phyloP scores from a whole-genome alignment of 2,113 vertebrate genomes.

The Zootoca vivipara region DNA sequence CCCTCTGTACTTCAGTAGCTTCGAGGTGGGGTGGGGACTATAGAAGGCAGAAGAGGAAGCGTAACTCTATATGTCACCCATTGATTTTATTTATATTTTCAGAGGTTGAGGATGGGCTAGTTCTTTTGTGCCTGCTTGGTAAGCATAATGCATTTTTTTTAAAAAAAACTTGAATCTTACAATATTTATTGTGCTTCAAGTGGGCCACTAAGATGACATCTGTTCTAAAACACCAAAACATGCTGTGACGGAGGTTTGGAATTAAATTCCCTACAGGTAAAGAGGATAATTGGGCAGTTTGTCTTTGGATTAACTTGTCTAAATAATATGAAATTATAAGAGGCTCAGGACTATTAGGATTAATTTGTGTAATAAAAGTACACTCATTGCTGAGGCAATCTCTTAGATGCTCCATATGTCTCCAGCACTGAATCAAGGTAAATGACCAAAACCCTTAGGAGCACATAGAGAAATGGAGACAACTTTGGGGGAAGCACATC shows the following conservation, averaged over 20 bases:
- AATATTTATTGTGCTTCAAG: background rate
- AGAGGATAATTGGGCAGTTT: background rate
- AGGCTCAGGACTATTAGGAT: background rate
- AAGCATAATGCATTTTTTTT: background rate
- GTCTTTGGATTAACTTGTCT: background rate
- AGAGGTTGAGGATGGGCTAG: background rate
- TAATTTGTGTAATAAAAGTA: background rate
- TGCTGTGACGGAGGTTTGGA: background rate
- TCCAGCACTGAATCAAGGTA: slow-evolving; percentile 2
- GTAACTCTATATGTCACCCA: background rate
- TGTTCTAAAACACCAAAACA: background rate
- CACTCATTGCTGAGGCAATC: background rate
- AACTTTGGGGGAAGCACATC: background rate
- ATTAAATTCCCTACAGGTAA: background rate
- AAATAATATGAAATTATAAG: slow-evolving; percentile 20
- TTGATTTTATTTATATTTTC: background rate
- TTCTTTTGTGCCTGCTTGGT: background rate
- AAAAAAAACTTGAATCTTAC: fast-evolving
- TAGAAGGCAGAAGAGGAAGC: too few relatives aligned
- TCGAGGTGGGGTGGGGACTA: too few relatives aligned
- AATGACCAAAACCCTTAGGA: slow-evolving; percentile 13
- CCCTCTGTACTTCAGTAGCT: too few relatives aligned
- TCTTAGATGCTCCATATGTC: background rate
- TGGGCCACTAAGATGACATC: background rate
- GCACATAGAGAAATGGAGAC: slow-evolving; percentile 7